Conservation (phyloP, 2,797 vertebrate species). For the Brachyalestes nurse region DNA sequence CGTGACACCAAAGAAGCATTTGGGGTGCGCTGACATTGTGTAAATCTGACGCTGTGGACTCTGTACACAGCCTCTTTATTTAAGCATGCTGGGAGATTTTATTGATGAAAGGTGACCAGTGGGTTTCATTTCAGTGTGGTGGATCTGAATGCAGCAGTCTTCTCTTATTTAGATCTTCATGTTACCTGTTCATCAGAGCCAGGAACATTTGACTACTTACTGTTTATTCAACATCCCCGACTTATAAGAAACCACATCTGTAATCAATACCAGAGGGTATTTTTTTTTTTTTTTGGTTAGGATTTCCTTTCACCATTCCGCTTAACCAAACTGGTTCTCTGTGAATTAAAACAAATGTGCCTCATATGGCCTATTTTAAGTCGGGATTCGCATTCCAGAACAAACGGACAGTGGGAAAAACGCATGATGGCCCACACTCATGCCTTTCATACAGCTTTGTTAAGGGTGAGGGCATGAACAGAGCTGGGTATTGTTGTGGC, state of each 20-base stretch:
- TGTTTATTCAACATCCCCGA: constrained; percentile 38
- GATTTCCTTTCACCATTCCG: constrained; percentile 32
- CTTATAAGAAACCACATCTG: constrained; percentile 39
- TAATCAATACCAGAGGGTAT: constrained; percentile 43
- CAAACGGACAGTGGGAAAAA: constrained; percentile 7
- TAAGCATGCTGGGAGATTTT: background rate
- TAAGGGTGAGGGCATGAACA: background rate
- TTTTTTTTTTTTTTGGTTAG: constrained; percentile 23
- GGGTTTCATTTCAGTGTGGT: background rate
- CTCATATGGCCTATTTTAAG: constrained; percentile 30
- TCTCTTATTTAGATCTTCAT: constrained; percentile 3
- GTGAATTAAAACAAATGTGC: constrained; percentile 21
- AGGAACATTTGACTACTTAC: constrained; percentile 30
- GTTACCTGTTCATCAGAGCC: constrained; percentile 11
- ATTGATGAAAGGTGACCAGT: background rate
- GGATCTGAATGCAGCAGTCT: background rate
- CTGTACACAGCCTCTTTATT: background rate
- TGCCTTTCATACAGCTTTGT: background rate
- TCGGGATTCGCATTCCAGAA: constrained; percentile 23
- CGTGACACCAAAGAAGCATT: background rate
- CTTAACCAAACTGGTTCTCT: constrained; percentile 21
- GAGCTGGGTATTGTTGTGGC: background rate
- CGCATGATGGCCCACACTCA: background rate
- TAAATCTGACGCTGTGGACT: background rate
- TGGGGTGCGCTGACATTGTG: background rate